Conservation (phyloP, 2,888 invertebrate genomes). For the Meta bourneti region DNA sequence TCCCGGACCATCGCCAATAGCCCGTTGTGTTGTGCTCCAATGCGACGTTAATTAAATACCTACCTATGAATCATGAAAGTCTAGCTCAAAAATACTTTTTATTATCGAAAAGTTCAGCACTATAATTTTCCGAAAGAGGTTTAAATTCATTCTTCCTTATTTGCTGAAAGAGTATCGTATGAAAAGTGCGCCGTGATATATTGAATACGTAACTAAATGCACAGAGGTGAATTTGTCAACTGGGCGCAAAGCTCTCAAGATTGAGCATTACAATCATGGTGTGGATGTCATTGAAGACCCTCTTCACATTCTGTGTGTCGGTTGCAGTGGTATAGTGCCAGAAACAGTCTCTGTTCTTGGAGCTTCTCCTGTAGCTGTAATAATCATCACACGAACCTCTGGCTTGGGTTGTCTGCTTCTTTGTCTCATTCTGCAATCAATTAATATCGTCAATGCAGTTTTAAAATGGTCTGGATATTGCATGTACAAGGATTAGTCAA, state of each 20-base stretch:
- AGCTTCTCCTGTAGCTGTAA: constrained; percentile 46
- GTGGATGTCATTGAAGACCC: constrained; percentile 88
- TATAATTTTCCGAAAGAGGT: too few species aligned
- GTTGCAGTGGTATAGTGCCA: constrained; percentile 89
- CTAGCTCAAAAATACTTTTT: too few species aligned
- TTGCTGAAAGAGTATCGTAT: too few species aligned
- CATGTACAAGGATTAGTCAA: neutral
- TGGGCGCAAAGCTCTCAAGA: constrained; percentile 72
- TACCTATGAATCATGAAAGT: too few species aligned
- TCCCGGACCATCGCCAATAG: too few species aligned
- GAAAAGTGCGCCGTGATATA: too few species aligned
- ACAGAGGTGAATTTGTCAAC: constrained; percentile 38
- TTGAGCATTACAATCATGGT: constrained; percentile 84
- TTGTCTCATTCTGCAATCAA: constrained; percentile 77
- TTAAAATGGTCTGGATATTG: too few species aligned
- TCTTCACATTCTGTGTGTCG: constrained; percentile 87
- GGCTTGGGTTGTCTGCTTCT: constrained; percentile 79
- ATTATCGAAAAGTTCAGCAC: too few species aligned
- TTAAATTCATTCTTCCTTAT: too few species aligned
- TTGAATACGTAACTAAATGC: too few species aligned
- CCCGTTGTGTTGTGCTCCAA: too few species aligned
- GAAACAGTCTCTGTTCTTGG: constrained; percentile 81
- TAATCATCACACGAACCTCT: constrained; percentile 77
- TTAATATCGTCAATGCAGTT: neutral
- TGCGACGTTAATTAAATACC: too few species aligned